Evolutionary conservation across 2,888 invertebrate genomes (phyloP), one percentile per base, ranked within the genome.

Genomic region (Oegoconia quadripuncta): DNA sequence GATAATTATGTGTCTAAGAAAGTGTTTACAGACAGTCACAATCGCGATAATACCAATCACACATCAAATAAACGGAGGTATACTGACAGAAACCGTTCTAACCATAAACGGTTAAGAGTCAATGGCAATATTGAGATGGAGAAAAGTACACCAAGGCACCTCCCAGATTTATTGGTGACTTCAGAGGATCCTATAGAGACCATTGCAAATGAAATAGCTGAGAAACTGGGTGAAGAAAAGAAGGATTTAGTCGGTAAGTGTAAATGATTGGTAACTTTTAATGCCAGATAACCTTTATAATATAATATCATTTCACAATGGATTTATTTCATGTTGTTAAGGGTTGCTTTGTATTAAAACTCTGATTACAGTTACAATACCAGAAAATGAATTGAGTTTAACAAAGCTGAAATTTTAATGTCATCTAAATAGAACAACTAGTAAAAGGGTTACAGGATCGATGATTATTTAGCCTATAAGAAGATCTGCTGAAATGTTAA

Each of bases 201-300:
- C 37, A 82, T 95, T 34, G 93, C 93, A 12, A 79, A 77, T 28
- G 94, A 95, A 64, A 92, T 95, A 52, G 91, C 93, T 2, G 89
- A 89, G 34, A 95, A 95, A 66, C 81, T 95, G 18, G 88, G 77
- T 41, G 95, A 95, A 71, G 91, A 92, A 54, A 94, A 95, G 51
- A 91, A 91, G 60, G 90, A 91, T 30, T 88, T 95, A 57, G 82
- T 95, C 61, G 83, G 95, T 94, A 81, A 84, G 90, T 38, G 7
- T 32, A 31, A 12, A 14, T 27, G 29, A 25, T 25, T 25, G 8
- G n/a, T 25, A 25, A 7, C 25, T 25, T 8, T 6, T 20, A 20
- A 20, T 20, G 20, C 20, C 8, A 20, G 16, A 31, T 28, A 25
- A 18, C n/a, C n/a, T n/a, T n/a, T n/a, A n/a, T n/a, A n/a, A n/a